Evolutionary conservation across 2,888 invertebrate species (phyloP), one percentile per base, ranked within the genome.

Genomic region (Eulithis testata): DNA sequence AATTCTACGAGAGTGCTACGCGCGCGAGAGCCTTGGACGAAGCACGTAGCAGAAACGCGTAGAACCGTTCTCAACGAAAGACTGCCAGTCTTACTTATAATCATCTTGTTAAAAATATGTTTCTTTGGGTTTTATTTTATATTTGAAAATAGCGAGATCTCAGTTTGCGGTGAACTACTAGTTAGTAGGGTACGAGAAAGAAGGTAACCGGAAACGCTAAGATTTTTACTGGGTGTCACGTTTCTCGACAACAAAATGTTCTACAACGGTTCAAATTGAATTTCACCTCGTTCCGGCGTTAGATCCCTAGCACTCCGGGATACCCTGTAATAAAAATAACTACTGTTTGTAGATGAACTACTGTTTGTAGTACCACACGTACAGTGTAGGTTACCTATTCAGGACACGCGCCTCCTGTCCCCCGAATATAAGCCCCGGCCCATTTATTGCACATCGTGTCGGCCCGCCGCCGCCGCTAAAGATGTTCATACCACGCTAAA

Each of bases 351-450:
- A 47, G 60, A 64, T 63, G n/a, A 2, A 31, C 45, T 44, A 61
- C 67, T 67, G 53, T 36, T 7, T 37, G 40, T 8, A 14, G 9
- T n/a, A 1, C 50, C 61, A 60, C 52, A 9, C 11, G 12, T 47
- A 14, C 63, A 11, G 70, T 73, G 73, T 74, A 77, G 74, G 81
- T 86, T 83, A 86, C 84, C 82, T 87, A 92, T 91, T 91, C 91
- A 69, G 76, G 78, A 82, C 92, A 91, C 92, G 92, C 82, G 86
- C 86, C 79, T 85, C 86, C 87, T 87, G 90, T 90, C 90, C 90
- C 87, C 87, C 85, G 90, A 91, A 91, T 91, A 90, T 90, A 89
- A 88, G 88, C 86, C 87, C 59, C 83, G 79, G 87, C 85, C 86
- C 90, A 90, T 91, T 90, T 91, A 90, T 89, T 89, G 88, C 85